Base-by-base conservation (phyloP, 2,888 invertebrate genomes). In the Griposia aprilina region DNA sequence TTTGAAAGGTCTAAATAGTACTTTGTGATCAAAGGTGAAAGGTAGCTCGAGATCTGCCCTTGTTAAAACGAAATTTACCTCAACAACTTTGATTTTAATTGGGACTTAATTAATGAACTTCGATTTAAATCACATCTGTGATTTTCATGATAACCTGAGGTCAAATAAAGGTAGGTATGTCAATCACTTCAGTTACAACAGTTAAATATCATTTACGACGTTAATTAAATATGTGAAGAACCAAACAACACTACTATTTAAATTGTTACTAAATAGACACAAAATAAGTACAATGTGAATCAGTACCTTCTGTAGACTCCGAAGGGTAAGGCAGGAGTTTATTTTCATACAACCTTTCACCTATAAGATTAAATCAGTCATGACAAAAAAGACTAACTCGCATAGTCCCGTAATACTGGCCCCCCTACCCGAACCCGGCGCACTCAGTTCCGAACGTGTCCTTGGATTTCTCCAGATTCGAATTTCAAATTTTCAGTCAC, bases 401-500 rank as follows among this genome's bases (percentile, higher is more conserved):
- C 80, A 63, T 81, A 81, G 78, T 83, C 71, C 78, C 80, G 73
- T 72, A 75, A 79, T 60, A 55, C 66, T 85, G 82, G 88, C 66
- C 68, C 85, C 88, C 88, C 88, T 84, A 87, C 67, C 68, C 75
- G 79, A 76, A 88, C 88, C 86, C 81, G 82, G 88, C 91, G 91
- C 90, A 88, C 86, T 88, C 90, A 91, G 87, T 88, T 87, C 87
- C 89, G 83, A 89, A 85, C 73, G 90, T 90, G 94, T 92, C 94
- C 94, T 94, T 93, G 94, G 91, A 93, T 93, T 93, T 94, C 94
- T 92, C 91, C 90, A 91, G 92, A 95, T 96, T 95, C 94, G 96
- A 96, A 96, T 96, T 96, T 95, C 95, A 96, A 96, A 96, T 96
- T 96, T 95, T 96, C 95, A 95, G 94, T 92, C 93, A 90, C 93